Percentiles rank a stretch among this genome's conserved stretches.
Conservation (phyloP, 2,797 vertebrate genomes). For the Anniella stebbinsi region DNA sequence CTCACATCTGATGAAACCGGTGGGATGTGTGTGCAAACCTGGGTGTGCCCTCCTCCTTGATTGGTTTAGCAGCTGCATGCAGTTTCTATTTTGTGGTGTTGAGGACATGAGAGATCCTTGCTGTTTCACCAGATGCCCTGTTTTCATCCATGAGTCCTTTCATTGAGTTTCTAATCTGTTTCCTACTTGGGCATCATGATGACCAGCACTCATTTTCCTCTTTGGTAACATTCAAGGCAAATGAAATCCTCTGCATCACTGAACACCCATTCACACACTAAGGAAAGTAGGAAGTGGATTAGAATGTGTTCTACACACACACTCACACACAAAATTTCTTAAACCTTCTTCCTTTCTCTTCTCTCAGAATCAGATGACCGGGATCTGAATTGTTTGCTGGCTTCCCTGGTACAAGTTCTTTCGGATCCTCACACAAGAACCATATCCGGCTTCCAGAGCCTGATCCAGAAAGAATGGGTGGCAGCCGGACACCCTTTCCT, state of each 20-base stretch:
- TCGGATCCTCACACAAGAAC: constrained; percentile 88
- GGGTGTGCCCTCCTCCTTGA: too few relatives aligned
- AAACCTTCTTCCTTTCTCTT: constrained; percentile 28
- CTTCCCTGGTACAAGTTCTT: constrained; percentile 93
- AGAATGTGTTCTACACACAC: not conserved
- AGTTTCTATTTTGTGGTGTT: too few relatives aligned
- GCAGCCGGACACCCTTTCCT: constrained; percentile 91
- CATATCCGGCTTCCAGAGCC: constrained; percentile 88
- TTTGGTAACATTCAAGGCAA: not conserved
- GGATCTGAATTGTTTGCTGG: constrained; percentile 91
- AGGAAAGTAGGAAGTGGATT: too few relatives aligned
- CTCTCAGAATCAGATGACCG: constrained; percentile 88
- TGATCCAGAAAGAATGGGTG: constrained; percentile 96
- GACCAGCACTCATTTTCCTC: not conserved
- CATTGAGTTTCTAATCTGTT: not conserved
- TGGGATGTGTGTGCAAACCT: too few relatives aligned
- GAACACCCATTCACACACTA: not conserved
- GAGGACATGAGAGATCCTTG: not conserved
- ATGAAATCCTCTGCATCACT: not conserved
- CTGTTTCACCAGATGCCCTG: not conserved
- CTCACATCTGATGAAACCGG: too few relatives aligned
- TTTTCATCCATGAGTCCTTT: not conserved
- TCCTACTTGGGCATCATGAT: not conserved
- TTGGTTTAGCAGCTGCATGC: too few relatives aligned
- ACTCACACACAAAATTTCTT: not conserved